A percentile compares a stretch with the other conserved stretches of the same genome.
Evolutionary conservation across 2,797 vertebrate genomes (phyloP).

Genomic region (Ctenosaura bakeri): DNA sequence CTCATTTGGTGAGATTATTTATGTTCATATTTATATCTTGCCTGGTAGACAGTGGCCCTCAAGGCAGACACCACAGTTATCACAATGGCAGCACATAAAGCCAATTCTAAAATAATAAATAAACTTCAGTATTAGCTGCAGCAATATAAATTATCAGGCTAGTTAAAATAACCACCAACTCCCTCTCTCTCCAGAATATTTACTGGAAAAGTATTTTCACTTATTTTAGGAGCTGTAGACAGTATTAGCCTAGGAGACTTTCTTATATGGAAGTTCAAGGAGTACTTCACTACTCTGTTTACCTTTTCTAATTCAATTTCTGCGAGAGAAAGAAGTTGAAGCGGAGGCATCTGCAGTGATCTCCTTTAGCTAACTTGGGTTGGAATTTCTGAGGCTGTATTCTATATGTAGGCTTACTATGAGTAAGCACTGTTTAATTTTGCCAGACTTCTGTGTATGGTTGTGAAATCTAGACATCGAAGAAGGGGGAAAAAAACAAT

Average conservation of each 20-base stretch:
- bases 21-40: neutral
- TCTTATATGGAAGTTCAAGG: neutral
- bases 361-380: neutral
- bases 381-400: neutral
- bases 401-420: neutral
- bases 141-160: neutral
- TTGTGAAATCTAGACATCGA: too few species aligned
- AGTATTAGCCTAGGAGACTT: neutral
- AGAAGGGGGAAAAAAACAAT: too few species aligned
- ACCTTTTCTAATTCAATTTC: neutral
- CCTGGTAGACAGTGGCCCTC: neutral
- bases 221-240: neutral
- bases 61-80: neutral
- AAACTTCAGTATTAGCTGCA: neutral
- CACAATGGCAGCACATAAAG: neutral
- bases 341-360: neutral
- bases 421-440: neutral
- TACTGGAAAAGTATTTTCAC: neutral
- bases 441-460: neutral
- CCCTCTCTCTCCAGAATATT: neutral
- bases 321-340: neutral
- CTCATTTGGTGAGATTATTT: slow-evolving; percentile 20
- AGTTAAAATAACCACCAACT: neutral
- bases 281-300: neutral
- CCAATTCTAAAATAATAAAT: neutral